Evolutionary conservation across 2,888 invertebrate genomes (phyloP).

Genomic region (Dexiosoma caninum): DNA sequence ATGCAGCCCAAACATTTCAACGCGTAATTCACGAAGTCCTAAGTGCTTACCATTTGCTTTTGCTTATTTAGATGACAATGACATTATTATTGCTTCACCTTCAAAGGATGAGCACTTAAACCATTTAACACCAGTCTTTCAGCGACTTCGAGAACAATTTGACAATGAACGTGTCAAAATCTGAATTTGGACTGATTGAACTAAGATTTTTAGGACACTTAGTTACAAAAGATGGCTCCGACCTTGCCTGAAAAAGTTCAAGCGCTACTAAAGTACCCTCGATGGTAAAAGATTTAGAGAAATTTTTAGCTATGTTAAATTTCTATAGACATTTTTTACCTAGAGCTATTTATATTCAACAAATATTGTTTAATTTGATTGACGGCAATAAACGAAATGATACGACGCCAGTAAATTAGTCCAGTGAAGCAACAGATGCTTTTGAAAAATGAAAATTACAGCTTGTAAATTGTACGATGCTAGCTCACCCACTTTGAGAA

Average conservation of each 20-base stretch:
- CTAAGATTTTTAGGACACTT: conserved; percentile 18
- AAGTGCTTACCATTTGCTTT: too few species aligned
- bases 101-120: too few species aligned
- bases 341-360: conserved; percentile 46
- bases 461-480: conserved; percentile 18
- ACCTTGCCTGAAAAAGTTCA: conserved; percentile 21
- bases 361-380: conserved; percentile 34
- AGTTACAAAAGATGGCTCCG: conserved; percentile 13
- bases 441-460: conserved; percentile 33
- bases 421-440: background rate
- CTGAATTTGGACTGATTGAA: too few species aligned
- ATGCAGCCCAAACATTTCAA: conserved; percentile 48
- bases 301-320: conserved; percentile 63
- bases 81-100: too few species aligned
- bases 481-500: conserved; percentile 15
- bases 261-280: conserved; percentile 4
- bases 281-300: conserved; percentile 50
- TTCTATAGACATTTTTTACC: conserved; percentile 56
- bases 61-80: too few species aligned
- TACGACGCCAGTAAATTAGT: conserved; percentile 16
- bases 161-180: too few species aligned
- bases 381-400: conserved; percentile 42
- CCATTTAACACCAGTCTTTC: too few species aligned
- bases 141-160: too few species aligned
- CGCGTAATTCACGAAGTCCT: too few species aligned